A percentile compares a stretch with the other conserved stretches of the same genome.
Conservation (phyloP, 2,888 invertebrate species). For the Ceratothoa steindachneri region DNA sequence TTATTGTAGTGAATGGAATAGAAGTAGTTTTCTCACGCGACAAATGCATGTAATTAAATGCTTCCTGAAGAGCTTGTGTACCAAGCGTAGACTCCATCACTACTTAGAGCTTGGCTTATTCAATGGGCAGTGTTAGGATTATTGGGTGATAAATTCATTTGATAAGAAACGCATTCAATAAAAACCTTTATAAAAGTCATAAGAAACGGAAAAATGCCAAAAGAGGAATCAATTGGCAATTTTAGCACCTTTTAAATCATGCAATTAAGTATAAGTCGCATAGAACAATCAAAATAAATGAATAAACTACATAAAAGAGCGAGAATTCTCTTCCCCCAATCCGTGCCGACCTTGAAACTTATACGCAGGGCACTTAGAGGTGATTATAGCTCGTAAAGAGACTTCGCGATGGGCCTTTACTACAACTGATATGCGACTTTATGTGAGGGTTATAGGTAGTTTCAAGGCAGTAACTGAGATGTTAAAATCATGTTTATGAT, state of each 20-base stretch:
- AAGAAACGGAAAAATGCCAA: slow-evolving; percentile 3
- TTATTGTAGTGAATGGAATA: not conserved
- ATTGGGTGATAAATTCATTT: not conserved
- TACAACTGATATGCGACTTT: slow-evolving; percentile 9
- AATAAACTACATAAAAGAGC: slow-evolving; percentile 2
- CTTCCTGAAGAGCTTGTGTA: too few relatives aligned
- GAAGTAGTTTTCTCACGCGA: not conserved
- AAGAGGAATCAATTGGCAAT: slow-evolving; percentile 7
- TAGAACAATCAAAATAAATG: slow-evolving; percentile 15
- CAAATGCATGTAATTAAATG: not conserved
- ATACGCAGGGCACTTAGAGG: slow-evolving; percentile 3
- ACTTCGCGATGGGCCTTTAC: not conserved
- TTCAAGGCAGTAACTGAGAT: slow-evolving; percentile 8
- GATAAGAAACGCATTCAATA: slow-evolving; percentile 11
- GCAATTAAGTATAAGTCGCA: slow-evolving; percentile 9
- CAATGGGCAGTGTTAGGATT: too few relatives aligned
- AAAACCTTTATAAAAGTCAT: not conserved
- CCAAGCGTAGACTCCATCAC: too few relatives aligned
- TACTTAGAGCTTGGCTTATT: too few relatives aligned
- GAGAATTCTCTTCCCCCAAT: not conserved
- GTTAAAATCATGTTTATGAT: slow-evolving; percentile 10
- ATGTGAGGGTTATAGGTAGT: slow-evolving; percentile 12
- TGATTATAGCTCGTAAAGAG: slow-evolving; percentile 13
- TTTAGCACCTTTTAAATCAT: slow-evolving; percentile 8
- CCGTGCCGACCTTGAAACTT: slow-evolving; percentile 1